Evolutionary conservation across 1,140 invertebrate species (phyloP).

Genomic region (Diachasmimorpha longicaudata): DNA sequence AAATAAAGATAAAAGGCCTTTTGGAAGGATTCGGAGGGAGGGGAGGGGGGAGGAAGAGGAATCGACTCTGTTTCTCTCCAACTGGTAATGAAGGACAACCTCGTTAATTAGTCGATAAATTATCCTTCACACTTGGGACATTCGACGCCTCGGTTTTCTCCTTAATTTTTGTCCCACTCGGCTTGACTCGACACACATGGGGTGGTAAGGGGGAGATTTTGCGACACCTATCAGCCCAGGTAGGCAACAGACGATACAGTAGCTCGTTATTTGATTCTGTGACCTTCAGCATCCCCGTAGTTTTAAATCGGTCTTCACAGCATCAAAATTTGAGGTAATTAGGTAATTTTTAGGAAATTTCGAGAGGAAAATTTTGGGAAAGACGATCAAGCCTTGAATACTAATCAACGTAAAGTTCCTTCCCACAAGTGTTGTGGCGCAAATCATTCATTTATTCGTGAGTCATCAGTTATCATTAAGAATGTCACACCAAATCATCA

Average conservation of each 20-base stretch:
- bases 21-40: background rate
- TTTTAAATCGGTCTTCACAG: background rate
- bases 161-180: background rate
- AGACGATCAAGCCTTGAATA: no score
- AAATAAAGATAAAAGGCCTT: conserved; percentile 15
- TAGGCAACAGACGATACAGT: conserved; percentile 1
- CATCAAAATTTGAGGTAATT: no score
- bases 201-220: conserved; percentile 3
- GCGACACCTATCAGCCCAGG: conserved; percentile 31
- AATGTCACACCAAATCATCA: no score
- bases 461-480: no score
- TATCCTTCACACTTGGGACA: conserved; percentile 56
- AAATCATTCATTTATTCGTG: no score
- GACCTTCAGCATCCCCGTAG: background rate
- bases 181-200: conserved; percentile 13
- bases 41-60: conserved; percentile 24
- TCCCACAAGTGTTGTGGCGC: no score
- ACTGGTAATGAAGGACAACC: conserved; percentile 62
- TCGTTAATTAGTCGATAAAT: conserved; percentile 64
- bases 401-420: no score
- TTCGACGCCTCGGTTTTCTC: conserved; percentile 35
- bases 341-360: no score
- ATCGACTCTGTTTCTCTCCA: conserved; percentile 45
- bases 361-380: no score
- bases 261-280: background rate